A percentile compares a stretch with the other conserved stretches of the same genome.
These are phyloP conservation scores for Paragorgia papillata DNA, from an alignment of 92 coral and sea anemone genomes.

Conservation along the genomic window DNA sequence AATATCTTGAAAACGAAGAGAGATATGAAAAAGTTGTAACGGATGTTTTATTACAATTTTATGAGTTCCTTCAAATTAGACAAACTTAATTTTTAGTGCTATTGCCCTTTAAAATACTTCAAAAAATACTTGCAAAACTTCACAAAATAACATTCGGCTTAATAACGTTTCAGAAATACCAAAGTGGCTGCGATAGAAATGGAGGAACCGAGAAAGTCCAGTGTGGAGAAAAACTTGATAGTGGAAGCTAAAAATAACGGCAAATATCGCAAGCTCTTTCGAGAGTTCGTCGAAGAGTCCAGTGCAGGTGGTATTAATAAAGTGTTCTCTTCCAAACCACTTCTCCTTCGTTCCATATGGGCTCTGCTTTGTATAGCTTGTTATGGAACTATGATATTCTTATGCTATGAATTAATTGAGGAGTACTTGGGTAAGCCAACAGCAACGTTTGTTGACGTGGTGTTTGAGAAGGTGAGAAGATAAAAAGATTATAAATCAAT, in stretches of 20 bases:
- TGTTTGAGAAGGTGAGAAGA: constrained; percentile 44
- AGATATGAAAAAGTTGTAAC: no score
- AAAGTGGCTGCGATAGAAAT: background rate
- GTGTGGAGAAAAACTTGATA: background rate
- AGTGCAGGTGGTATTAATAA: constrained; percentile 72
- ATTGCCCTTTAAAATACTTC: no score
- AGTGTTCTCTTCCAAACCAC: constrained; percentile 49
- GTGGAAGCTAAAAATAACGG: background rate
- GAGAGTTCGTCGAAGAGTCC: constrained; percentile 70
- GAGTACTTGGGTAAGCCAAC: constrained; percentile 48
- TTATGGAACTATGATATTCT: constrained; percentile 59
- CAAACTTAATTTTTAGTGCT: no score
- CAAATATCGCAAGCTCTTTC: constrained; percentile 46
- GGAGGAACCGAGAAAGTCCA: background rate
- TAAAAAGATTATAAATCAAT: no score
- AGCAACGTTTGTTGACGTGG: constrained; percentile 47
- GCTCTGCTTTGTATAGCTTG: constrained; percentile 53
- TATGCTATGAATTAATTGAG: constrained; percentile 34
- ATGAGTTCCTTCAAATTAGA: no score
- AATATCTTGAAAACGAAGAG: no score
- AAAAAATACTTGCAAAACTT: no score
- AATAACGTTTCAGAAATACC: background rate
- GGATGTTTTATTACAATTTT: no score
- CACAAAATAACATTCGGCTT: background rate
- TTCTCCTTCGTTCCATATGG: constrained; percentile 71